Evolutionary conservation across 2,113 vertebrate species (phyloP), one percentile per base, ranked within the genome.

Genomic region (Ginglymostoma cirratum): DNA sequence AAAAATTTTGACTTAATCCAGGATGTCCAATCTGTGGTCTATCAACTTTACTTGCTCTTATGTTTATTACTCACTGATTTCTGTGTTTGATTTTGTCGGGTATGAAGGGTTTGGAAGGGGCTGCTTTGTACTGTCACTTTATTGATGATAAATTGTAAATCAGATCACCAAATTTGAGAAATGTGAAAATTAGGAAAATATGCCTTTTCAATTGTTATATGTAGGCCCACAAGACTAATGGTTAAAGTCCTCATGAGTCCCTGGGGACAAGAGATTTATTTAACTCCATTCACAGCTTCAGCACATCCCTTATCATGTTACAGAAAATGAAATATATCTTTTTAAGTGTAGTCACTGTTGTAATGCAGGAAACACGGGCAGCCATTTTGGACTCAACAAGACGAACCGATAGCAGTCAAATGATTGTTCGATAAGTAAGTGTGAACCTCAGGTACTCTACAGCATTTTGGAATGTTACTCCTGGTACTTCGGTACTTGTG

Each of bases 1-100:
- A 52, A 90, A 89, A 90, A 89, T 27, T 89, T 52, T 89, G 45
- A 65, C 87, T 90, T 61, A 90, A 92, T 92, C 89, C 15, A 38
- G 34, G 55, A 92, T 92, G 89, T 92, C 89, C 34, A 38, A 92
- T 38, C 89, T 66, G 17, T n/a, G 89, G 61, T 38, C 89, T 34
- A 38, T 92, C 55, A 92, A 61, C 55, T 61, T 34, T 92, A 7
- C 34, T 92, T 92, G 34, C 89, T 92, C 5, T 92, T 92, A 21
- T 61, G 19, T 92, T 92, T 92, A 2, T 66, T 89, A 14, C 86
- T 61, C 24, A 3, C 52, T 61, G 48, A 12, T 89, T 89, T 89
- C 0, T 61, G 24, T 89, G 27, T 34, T 34, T 61, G 52, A 89
- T 61, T 34, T 89, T 89, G 30, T 3, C 30, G 27, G 27, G 38